These are phyloP conservation scores for Heterotis niloticus DNA, from an alignment of 2,113 vertebrate genomes.

Conservation along the genomic window DNA sequence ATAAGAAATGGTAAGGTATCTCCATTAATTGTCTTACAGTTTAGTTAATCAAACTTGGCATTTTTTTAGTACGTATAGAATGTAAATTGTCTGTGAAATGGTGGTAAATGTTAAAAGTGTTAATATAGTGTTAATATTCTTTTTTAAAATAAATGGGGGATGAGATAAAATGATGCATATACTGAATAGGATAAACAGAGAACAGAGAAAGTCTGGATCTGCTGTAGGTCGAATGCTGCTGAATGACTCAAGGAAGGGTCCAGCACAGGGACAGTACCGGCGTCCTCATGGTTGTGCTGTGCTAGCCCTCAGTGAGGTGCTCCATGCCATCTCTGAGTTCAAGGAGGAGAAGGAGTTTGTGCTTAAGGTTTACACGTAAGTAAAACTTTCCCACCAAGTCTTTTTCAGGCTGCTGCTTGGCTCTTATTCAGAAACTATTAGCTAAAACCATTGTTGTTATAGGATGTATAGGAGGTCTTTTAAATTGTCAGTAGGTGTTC, in stretches of 20 bases:
- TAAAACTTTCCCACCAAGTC: constrained; percentile 32
- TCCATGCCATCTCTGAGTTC: constrained; percentile 86
- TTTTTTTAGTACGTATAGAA: background rate
- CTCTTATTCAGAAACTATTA: background rate
- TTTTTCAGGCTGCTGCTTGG: background rate
- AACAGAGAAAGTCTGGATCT: background rate
- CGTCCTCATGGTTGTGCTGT: constrained; percentile 90
- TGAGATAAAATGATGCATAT: background rate
- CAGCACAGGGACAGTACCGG: constrained; percentile 83
- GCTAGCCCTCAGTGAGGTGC: constrained; percentile 82
- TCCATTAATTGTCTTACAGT: no score
- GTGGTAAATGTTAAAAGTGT: background rate
- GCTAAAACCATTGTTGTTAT: background rate
- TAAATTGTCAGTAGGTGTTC: background rate
- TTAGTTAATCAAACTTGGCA: background rate
- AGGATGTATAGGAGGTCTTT: background rate
- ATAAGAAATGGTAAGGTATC: constrained; percentile 82
- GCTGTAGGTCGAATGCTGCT: constrained; percentile 83
- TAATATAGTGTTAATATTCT: background rate
- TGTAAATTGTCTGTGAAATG: background rate
- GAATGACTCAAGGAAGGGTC: constrained; percentile 92
- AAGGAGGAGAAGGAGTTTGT: constrained; percentile 97
- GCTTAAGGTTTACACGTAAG: constrained; percentile 96
- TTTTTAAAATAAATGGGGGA: background rate
- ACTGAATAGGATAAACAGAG: background rate